Conservation (phyloP, 2,113 vertebrate genomes). For the Geococcyx californianus region DNA sequence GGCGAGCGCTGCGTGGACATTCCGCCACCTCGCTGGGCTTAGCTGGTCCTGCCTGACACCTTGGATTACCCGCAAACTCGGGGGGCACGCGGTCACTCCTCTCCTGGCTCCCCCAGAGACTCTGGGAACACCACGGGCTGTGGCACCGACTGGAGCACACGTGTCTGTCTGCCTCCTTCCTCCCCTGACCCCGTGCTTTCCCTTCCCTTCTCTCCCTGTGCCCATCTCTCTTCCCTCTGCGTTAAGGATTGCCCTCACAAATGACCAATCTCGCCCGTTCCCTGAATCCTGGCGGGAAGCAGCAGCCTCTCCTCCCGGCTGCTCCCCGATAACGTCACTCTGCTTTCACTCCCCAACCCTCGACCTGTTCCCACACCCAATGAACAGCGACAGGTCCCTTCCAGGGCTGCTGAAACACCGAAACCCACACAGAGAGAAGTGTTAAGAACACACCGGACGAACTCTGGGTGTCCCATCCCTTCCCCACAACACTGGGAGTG, state of each 20-base stretch:
- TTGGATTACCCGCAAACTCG: neutral
- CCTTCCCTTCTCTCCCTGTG: neutral
- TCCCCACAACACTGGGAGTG: neutral
- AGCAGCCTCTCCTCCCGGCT: neutral
- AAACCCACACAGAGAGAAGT: neutral
- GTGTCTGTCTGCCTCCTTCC: accelerated
- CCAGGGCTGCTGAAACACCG: neutral
- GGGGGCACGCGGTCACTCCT: accelerated
- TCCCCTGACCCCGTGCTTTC: neutral
- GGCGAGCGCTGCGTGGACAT: too few relatives aligned
- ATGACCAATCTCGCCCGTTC: too few relatives aligned
- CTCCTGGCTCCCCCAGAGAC: neutral
- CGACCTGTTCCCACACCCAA: neutral
- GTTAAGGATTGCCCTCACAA: neutral
- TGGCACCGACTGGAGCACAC: neutral
- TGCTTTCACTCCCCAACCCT: neutral
- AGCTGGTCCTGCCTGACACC: too few relatives aligned
- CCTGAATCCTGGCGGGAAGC: neutral
- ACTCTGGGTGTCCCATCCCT: neutral
- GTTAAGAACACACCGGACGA: accelerated
- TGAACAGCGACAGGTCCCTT: neutral
- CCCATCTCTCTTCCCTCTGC: neutral
- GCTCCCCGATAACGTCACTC: neutral
- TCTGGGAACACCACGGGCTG: neutral
- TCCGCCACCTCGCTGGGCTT: too few relatives aligned